phyloP scores from a whole-genome alignment of 1,140 invertebrate genomes.

The Episyrphus balteatus region DNA sequence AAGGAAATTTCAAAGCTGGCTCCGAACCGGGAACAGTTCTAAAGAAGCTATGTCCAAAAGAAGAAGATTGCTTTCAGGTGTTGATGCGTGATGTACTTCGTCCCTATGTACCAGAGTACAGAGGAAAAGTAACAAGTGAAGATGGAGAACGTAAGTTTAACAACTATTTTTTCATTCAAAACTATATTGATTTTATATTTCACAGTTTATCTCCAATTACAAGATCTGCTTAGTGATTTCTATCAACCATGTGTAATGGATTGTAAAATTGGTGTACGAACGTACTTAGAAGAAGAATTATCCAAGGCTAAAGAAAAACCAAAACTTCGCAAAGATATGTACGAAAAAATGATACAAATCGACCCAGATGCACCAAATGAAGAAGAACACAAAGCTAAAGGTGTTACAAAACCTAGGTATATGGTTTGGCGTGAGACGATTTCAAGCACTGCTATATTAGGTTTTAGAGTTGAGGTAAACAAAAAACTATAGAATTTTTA shows the following conservation, averaged over 20 bases:
- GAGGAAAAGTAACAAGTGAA: slow-evolving; percentile 67
- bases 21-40: slow-evolving; percentile 84
- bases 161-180: not conserved
- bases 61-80: slow-evolving; percentile 74
- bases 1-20: slow-evolving; percentile 89
- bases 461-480: slow-evolving; percentile 79
- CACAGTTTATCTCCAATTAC: slow-evolving; percentile 68
- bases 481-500: not conserved
- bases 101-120: slow-evolving; percentile 84
- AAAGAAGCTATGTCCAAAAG: slow-evolving; percentile 83
- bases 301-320: slow-evolving; percentile 90
- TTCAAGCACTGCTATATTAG: slow-evolving; percentile 86
- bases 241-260: slow-evolving; percentile 91
- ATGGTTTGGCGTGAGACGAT: slow-evolving; percentile 98
- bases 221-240: slow-evolving; percentile 86
- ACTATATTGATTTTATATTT: no score
- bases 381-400: slow-evolving; percentile 79
- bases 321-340: slow-evolving; percentile 92
- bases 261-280: slow-evolving; percentile 89
- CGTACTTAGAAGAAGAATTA: slow-evolving; percentile 89
- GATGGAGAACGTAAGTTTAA: slow-evolving; percentile 66
- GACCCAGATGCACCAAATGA: slow-evolving; percentile 80
- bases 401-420: slow-evolving; percentile 89
- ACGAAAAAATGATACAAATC: slow-evolving; percentile 96
- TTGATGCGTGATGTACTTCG: slow-evolving; percentile 79